Conservation (phyloP, 2,797 vertebrate genomes). For the Glyptemys insculpta region DNA sequence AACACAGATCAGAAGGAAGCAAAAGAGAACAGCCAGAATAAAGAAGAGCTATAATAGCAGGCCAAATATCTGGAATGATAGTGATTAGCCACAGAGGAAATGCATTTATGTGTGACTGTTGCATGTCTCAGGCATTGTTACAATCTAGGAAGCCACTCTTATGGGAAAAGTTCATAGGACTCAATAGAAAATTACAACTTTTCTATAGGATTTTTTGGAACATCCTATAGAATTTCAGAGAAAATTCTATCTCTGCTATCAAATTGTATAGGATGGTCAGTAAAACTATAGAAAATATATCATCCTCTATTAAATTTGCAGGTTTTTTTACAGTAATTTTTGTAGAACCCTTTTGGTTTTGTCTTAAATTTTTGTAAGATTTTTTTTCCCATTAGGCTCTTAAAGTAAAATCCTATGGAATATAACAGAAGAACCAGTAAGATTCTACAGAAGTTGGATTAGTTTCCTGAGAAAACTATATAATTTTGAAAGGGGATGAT, state of each 20-base stretch:
- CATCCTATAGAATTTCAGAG: neutral
- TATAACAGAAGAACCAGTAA: neutral
- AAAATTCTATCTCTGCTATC: neutral
- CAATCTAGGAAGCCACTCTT: constrained; percentile 33
- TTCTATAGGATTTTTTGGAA: neutral
- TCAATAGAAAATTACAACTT: neutral
- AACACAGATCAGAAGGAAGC: constrained; percentile 41
- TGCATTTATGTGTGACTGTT: constrained; percentile 31
- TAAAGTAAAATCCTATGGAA: neutral
- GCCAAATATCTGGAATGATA: constrained; percentile 13
- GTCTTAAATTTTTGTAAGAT: neutral
- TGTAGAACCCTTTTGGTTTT: neutral
- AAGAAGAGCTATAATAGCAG: constrained; percentile 29
- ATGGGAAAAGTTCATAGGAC: neutral
- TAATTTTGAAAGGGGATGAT: neutral
- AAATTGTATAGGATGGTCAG: neutral
- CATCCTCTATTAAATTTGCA: neutral
- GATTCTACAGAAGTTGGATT: neutral
- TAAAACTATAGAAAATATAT: neutral
- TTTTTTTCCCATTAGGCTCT: neutral
- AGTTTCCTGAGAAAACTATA: neutral
- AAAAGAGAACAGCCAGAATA: constrained; percentile 36
- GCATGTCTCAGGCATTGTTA: constrained; percentile 39
- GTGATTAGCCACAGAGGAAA: constrained; percentile 49
- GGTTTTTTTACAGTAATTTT: neutral